These are phyloP conservation scores for Tokudaia muenninki DNA, from an alignment of 2,797 vertebrate species.

Conservation along the genomic window DNA sequence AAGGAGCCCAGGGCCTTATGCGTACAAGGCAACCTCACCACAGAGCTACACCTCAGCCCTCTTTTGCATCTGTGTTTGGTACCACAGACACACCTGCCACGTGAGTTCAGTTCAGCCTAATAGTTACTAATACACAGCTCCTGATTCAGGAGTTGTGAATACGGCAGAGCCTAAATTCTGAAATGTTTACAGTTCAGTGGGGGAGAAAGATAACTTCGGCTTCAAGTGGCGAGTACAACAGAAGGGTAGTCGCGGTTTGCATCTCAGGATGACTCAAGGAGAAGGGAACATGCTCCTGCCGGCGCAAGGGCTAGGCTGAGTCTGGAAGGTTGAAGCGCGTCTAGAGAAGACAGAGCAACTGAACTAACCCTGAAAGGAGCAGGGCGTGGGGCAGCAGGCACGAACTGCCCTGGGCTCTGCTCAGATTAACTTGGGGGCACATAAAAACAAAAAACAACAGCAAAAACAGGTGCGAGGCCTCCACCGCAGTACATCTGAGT, in stretches of 20 bases:
- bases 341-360: neutral
- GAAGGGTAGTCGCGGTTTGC: neutral
- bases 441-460: slow-evolving; percentile 16
- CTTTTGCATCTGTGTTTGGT: neutral
- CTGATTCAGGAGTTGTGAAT: neutral
- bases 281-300: neutral
- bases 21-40: neutral
- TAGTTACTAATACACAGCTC: neutral
- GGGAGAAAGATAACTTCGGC: neutral
- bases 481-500: too few relatives aligned
- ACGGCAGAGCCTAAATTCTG: neutral
- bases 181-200: neutral
- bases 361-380: neutral
- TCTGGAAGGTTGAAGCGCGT: neutral
- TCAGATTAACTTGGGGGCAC: neutral
- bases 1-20: neutral
- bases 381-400: neutral
- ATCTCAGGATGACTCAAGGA: neutral
- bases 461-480: neutral
- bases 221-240: slow-evolving; percentile 9
- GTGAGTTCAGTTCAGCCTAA: neutral
- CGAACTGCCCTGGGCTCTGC: neutral
- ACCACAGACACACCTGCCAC: neutral
- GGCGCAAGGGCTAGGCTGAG: neutral
- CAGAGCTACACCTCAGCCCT: neutral